Evolutionary conservation across 2,888 invertebrate species (phyloP).

Genomic region (Busseola fusca): DNA sequence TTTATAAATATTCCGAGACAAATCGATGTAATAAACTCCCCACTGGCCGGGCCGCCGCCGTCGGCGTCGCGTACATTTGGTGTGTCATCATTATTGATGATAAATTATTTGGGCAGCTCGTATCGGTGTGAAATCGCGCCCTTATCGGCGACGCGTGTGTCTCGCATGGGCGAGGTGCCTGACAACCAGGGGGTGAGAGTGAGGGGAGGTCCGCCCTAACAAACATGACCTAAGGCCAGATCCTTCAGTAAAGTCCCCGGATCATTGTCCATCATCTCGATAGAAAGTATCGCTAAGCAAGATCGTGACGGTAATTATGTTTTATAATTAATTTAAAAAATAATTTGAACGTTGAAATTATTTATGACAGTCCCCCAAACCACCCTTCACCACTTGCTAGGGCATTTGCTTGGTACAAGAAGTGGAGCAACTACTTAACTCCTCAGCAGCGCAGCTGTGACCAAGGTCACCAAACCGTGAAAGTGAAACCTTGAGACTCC

Average conservation of each 20-base stretch:
- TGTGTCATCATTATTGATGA: constrained; percentile 45
- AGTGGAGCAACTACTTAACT: neutral
- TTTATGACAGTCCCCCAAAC: neutral
- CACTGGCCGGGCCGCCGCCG: neutral
- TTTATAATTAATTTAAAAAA: too few species aligned
- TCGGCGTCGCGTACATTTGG: constrained; percentile 7
- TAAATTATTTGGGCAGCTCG: constrained; percentile 49
- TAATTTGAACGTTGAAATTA: neutral
- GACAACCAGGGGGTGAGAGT: neutral
- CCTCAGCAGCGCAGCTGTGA: neutral
- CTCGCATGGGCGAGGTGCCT: constrained; percentile 1
- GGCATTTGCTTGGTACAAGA: neutral
- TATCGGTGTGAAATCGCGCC: constrained; percentile 44
- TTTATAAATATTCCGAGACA: constrained; percentile 3
- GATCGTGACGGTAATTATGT: neutral
- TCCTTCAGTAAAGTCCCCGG: neutral
- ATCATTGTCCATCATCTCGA: neutral
- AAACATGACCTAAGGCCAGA: constrained; percentile 1
- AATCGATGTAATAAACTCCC: constrained; percentile 1
- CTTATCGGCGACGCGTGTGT: constrained; percentile 32
- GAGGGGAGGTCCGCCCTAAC: neutral
- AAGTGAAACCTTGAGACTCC: neutral
- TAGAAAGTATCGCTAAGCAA: neutral
- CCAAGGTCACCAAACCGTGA: neutral
- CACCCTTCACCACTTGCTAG: neutral